phyloP scores from a whole-genome alignment of 30 jellyfish, hydroid and myxozoan genomes.

The Chrysaora quinquecirrha region DNA sequence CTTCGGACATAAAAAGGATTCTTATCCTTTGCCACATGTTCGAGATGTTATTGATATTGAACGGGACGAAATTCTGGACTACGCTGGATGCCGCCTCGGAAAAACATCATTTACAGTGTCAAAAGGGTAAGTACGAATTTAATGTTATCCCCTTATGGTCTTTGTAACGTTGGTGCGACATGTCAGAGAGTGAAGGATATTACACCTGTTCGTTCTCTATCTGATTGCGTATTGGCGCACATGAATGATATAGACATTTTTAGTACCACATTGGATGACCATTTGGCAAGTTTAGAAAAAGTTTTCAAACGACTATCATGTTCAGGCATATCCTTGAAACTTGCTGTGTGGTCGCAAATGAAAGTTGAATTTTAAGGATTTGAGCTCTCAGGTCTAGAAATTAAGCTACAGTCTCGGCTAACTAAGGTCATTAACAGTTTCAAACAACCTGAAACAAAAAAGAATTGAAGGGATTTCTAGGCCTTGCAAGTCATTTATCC shows the following conservation, averaged over 20 bases:
- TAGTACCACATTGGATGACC: no score
- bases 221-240: background rate
- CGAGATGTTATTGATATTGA: background rate
- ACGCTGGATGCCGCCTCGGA: no score
- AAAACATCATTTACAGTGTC: background rate
- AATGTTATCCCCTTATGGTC: constrained; percentile 18
- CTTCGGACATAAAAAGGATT: no score
- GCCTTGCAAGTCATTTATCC: constrained; percentile 16
- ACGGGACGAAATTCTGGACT: background rate
- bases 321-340: constrained; percentile 5
- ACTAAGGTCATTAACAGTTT: constrained; percentile 1
- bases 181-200: constrained; percentile 8
- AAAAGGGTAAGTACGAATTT: constrained; percentile 1
- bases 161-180: background rate
- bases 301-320: background rate
- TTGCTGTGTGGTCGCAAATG: background rate
- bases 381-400: background rate
- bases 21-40: no score
- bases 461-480: constrained; percentile 27
- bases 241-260: background rate
- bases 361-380: constrained; percentile 6
- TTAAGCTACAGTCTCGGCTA: constrained; percentile 7
- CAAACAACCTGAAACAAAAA: constrained; percentile 19
- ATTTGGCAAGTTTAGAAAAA: background rate
- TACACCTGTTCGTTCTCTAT: background rate